Evolutionary conservation across 2,113 vertebrate genomes (phyloP), one percentile per base, ranked within the genome.

Genomic region (Mastomys coucha): DNA sequence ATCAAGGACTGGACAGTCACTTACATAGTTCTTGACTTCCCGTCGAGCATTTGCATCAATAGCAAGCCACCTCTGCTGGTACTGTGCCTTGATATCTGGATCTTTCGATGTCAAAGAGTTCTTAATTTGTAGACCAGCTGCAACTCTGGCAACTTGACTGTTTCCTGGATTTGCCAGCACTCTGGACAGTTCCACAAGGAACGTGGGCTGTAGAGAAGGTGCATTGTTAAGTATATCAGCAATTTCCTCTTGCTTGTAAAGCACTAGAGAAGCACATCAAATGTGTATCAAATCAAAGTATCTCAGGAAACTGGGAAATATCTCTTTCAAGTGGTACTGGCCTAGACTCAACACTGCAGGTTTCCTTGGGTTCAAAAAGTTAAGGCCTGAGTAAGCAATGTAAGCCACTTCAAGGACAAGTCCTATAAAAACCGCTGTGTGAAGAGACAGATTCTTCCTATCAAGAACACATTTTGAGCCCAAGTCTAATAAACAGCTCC

Each of bases 91-190:
- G 84, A 99, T 99, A 45, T 99, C 99, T 0, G 99, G 99, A 86
- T 99, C 99, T 98, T 99, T 99, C 89, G 99, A 99, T 0, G 99
- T 99, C 98, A 99, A 98, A 0, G 99, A 99, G 98, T 99, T 99
- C 98, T 99, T 99, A 97, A 99, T 99, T 99, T 99, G 99, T 97
- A 99, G 98, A 20, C 99, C 99, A 0, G 99, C 99, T 0, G 99
- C 99, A 11, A 99, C 99, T 0, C 99, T 99, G 0, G 99, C 99
- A 78, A 99, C 99, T 96, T 99, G 99, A 70, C 99, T 99, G 98
- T 99, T 99, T 31, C 99, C 99, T 0, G 99, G 99, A 97, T 99
- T 99, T 7, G 99, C 99, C 98, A 99, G 98, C 88, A 99, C 99
- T 97, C 99, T 99, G 93, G 99, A 99, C 97, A 99, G 98, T 98